Percentiles rank a stretch among this genome's conserved stretches.
Evolutionary conservation across 2,888 invertebrate genomes (phyloP).

Genomic region (Myathropa florea): DNA sequence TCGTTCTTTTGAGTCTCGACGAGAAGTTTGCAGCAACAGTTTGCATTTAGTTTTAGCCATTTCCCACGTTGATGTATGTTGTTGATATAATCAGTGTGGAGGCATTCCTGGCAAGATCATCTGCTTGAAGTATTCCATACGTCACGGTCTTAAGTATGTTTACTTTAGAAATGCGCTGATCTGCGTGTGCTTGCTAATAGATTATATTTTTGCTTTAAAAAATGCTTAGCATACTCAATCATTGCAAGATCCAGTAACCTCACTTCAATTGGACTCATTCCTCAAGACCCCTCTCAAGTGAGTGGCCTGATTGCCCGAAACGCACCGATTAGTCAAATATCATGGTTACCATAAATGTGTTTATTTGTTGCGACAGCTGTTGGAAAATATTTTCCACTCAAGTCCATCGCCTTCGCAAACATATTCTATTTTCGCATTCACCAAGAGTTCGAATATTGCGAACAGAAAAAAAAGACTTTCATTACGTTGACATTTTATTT

Average conservation of each 20-base stretch:
- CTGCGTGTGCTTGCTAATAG: too few relatives aligned
- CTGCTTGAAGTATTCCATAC: too few relatives aligned
- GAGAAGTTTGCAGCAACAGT: too few relatives aligned
- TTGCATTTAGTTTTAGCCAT: too few relatives aligned
- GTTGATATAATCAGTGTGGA: too few relatives aligned
- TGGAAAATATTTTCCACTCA: background rate
- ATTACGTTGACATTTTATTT: background rate
- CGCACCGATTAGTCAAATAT: background rate
- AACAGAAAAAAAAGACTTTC: background rate
- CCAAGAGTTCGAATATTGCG: background rate
- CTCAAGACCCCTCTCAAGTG: background rate
- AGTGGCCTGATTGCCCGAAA: background rate
- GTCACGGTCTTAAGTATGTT: too few relatives aligned
- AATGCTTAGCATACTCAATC: too few relatives aligned
- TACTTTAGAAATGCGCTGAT: too few relatives aligned
- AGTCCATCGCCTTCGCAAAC: background rate
- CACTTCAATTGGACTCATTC: background rate
- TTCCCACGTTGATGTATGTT: too few relatives aligned
- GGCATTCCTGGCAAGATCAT: too few relatives aligned
- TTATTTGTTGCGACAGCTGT: background rate
- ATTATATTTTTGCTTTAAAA: too few relatives aligned
- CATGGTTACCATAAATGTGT: background rate
- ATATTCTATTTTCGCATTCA: background rate
- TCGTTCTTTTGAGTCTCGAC: too few relatives aligned
- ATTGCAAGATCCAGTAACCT: background rate